Conservation (phyloP, 1,140 invertebrate species). For the Magallana angulata region DNA sequence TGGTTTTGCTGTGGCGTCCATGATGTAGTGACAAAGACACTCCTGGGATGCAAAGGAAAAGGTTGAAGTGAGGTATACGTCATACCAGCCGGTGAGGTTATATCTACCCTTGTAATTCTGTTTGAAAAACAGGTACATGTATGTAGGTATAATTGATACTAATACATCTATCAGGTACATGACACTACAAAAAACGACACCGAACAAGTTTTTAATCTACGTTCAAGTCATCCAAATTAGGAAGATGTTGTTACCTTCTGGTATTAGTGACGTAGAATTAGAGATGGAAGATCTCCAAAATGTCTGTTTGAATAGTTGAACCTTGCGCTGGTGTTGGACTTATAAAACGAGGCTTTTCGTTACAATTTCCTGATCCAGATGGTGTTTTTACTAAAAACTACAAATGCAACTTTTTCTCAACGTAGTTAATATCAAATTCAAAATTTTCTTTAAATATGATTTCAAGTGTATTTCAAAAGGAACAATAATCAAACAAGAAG, state of each 20-base stretch:
- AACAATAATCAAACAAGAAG: too few relatives aligned
- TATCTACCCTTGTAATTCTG: constrained; percentile 39
- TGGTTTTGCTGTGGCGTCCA: constrained; percentile 44
- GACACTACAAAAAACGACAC: too few relatives aligned
- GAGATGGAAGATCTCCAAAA: not conserved
- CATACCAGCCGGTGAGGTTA: constrained; percentile 26
- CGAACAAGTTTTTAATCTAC: too few relatives aligned
- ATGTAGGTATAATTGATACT: too few relatives aligned
- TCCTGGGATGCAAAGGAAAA: not conserved
- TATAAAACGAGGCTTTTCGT: constrained; percentile 35
- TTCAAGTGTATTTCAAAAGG: too few relatives aligned
- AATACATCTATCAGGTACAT: too few relatives aligned
- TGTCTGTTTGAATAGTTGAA: not conserved
- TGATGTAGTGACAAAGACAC: not conserved
- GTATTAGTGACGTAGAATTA: not conserved
- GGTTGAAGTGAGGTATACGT: not conserved
- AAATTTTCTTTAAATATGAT: too few relatives aligned
- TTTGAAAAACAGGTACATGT: too few relatives aligned
- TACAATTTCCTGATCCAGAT: not conserved
- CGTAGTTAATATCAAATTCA: too few relatives aligned
- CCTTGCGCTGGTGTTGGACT: constrained; percentile 12
- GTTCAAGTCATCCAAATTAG: too few relatives aligned
- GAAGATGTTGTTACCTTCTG: not conserved
- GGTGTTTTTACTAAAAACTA: constrained; percentile 31
- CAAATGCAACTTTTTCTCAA: not conserved